Conservation (phyloP, 2,888 invertebrate genomes). For the Acronicta alni region DNA sequence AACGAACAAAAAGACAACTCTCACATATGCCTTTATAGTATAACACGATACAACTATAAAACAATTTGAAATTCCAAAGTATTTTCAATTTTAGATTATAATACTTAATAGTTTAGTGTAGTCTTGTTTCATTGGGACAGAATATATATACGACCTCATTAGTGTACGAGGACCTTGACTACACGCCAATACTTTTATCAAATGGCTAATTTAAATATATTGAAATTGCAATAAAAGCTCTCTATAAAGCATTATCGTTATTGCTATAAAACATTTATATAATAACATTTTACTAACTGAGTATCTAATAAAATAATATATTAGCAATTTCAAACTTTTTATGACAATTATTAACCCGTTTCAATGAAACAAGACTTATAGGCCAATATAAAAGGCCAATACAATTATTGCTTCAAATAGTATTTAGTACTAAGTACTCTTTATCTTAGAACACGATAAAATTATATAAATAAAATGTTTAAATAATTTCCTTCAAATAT, state of each 20-base stretch:
- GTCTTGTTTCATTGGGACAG: constrained; percentile 52
- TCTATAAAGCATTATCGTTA: constrained; percentile 5
- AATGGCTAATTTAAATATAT: not conserved
- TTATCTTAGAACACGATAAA: constrained; percentile 64
- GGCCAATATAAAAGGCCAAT: constrained; percentile 67
- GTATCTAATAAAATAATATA: too few species aligned
- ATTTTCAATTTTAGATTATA: constrained; percentile 66
- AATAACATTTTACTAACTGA: too few species aligned
- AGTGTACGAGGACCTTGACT: too few species aligned
- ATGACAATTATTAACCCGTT: constrained; percentile 21
- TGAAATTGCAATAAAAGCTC: constrained; percentile 10
- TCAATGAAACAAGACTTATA: constrained; percentile 52
- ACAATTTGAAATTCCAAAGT: constrained; percentile 59
- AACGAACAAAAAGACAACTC: constrained; percentile 59
- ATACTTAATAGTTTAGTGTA: constrained; percentile 34
- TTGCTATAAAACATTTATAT: too few species aligned
- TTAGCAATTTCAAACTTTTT: not conserved
- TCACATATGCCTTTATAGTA: constrained; percentile 69
- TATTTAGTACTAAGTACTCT: constrained; percentile 75
- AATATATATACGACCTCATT: too few species aligned
- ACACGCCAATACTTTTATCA: too few species aligned
- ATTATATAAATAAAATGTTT: constrained; percentile 60
- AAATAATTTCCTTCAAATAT: constrained; percentile 82
- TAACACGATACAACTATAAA: constrained; percentile 46
- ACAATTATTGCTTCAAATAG: constrained; percentile 80